Conservation (phyloP, 2,113 vertebrate genomes). For the Glareola pratincola region DNA sequence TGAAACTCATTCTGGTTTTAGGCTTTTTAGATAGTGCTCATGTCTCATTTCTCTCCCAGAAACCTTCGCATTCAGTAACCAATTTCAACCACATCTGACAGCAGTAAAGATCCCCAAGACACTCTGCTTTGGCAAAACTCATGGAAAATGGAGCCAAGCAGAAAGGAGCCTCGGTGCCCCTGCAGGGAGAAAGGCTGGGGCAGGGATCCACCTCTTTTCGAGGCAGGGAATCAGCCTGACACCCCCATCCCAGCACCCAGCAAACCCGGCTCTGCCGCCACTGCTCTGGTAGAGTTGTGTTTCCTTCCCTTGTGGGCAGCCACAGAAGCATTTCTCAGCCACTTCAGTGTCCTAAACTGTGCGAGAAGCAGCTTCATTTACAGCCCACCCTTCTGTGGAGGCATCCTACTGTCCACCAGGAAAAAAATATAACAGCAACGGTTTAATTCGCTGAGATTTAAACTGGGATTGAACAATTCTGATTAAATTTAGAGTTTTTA, state of each 20-base stretch:
- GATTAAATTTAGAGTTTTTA: background rate
- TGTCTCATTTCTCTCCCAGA: background rate
- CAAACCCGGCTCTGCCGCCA: background rate
- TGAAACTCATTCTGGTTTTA: background rate
- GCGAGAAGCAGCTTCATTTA: background rate
- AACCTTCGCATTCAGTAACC: background rate
- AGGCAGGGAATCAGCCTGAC: background rate
- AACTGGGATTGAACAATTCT: background rate
- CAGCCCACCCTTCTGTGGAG: background rate
- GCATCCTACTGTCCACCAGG: background rate
- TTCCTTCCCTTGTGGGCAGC: background rate
- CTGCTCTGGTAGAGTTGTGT: accelerated
- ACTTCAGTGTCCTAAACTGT: background rate
- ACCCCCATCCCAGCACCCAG: background rate
- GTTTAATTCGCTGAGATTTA: background rate
- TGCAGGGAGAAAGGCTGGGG: background rate
- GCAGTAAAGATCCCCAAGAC: background rate
- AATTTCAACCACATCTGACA: background rate
- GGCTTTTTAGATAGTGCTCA: background rate
- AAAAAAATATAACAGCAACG: background rate
- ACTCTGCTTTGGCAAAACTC: background rate
- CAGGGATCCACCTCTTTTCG: background rate
- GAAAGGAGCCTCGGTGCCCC: background rate
- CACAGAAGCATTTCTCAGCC: background rate
- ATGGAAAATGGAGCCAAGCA: background rate